Conservation (phyloP, 2,888 invertebrate species). For the Eupithecia tripunctaria region DNA sequence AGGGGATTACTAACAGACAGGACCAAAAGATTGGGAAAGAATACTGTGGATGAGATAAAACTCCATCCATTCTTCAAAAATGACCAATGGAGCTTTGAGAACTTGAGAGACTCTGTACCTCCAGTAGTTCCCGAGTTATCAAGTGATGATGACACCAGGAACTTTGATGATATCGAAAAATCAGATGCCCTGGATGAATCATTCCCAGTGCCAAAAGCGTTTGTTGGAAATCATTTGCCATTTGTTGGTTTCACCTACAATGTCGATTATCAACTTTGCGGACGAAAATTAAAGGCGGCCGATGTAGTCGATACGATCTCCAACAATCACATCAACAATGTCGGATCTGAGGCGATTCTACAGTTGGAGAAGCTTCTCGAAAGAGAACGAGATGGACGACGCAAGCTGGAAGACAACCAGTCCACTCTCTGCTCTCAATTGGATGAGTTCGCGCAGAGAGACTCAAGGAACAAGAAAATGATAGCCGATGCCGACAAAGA, state of each 20-base stretch:
- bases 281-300: conserved; percentile 72
- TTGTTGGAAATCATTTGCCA: conserved; percentile 98
- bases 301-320: conserved; percentile 87
- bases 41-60: conserved; percentile 97
- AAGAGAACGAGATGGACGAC: conserved; percentile 88
- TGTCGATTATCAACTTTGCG: conserved; percentile 93
- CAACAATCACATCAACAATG: conserved; percentile 86
- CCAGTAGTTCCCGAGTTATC: conserved; percentile 98
- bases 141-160: conserved; percentile 98
- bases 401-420: conserved; percentile 90
- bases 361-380: conserved; percentile 91
- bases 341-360: conserved; percentile 86
- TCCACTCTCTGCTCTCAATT: conserved; percentile 89
- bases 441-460: conserved; percentile 90
- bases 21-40: conserved; percentile 93
- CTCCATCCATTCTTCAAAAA: conserved; percentile 97
- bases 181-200: conserved; percentile 96
- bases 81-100: conserved; percentile 99
- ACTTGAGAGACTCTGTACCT: conserved; percentile 96
- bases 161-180: conserved; percentile 99
- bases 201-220: conserved; percentile 98
- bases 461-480: conserved; percentile 91
- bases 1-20: conserved; percentile 97
- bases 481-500: conserved; percentile 93
- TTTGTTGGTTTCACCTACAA: conserved; percentile 99